Percentiles rank a stretch among this genome's conserved stretches.
These are phyloP conservation scores for Dicentrarchus labrax DNA, from an alignment of 2,113 vertebrate species.

Conservation along the genomic window DNA sequence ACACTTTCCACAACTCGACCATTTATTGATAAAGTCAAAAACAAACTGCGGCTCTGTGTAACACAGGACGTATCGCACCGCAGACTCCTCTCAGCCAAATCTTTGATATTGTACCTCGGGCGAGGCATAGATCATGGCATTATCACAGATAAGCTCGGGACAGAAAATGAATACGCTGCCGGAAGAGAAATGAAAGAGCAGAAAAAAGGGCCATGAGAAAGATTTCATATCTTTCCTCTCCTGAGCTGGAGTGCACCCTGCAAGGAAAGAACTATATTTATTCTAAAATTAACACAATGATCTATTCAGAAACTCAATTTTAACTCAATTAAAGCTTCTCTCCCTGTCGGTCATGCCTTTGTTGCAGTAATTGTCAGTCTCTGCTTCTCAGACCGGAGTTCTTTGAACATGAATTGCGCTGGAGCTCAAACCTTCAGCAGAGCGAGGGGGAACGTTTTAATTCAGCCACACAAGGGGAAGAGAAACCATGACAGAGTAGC, in stretches of 20 bases:
- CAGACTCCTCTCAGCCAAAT: slow-evolving; percentile 8
- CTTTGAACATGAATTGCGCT: slow-evolving; percentile 74
- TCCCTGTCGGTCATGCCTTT: slow-evolving; percentile 78
- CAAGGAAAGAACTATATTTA: slow-evolving; percentile 66
- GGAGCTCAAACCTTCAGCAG: slow-evolving; percentile 67
- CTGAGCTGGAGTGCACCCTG: slow-evolving; percentile 41
- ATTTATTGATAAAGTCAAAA: slow-evolving; percentile 6
- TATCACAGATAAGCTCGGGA: slow-evolving; percentile 40
- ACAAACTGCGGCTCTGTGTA: neutral
- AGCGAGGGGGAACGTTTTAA: slow-evolving; percentile 67
- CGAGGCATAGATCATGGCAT: slow-evolving; percentile 39
- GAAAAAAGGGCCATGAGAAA: slow-evolving; percentile 49
- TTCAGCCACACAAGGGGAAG: slow-evolving; percentile 66
- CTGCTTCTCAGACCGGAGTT: slow-evolving; percentile 63
- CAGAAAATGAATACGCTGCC: slow-evolving; percentile 50
- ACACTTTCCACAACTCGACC: neutral
- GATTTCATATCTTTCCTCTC: slow-evolving; percentile 59
- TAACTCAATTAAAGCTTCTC: slow-evolving; percentile 79
- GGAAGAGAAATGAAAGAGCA: slow-evolving; percentile 44
- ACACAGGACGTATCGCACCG: neutral
- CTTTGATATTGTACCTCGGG: slow-evolving; percentile 46
- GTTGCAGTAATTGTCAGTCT: slow-evolving; percentile 74
- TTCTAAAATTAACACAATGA: slow-evolving; percentile 79
- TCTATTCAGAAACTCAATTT: slow-evolving; percentile 80
- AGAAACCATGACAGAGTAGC: slow-evolving; percentile 65